phyloP scores from a whole-genome alignment of 2,113 vertebrate species.

The Actinemys pallida region DNA sequence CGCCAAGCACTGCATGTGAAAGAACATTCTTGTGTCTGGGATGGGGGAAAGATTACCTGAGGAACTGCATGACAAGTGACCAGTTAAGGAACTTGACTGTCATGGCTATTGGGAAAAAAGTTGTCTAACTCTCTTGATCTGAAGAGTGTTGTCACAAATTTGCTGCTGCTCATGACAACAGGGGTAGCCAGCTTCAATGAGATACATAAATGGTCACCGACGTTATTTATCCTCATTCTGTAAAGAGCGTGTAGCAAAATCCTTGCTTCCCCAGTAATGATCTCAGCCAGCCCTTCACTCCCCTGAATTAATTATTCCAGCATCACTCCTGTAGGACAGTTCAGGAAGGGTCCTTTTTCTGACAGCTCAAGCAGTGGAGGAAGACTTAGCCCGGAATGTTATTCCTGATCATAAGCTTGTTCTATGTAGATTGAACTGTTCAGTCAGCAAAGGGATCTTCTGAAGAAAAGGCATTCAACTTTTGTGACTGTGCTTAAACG shows the following conservation, averaged over 20 bases:
- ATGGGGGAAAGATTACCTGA: neutral
- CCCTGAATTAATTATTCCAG: neutral
- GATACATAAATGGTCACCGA: too few species aligned
- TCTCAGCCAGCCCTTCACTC: neutral
- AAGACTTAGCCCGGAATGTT: neutral
- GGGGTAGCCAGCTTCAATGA: too few species aligned
- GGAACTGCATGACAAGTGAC: neutral
- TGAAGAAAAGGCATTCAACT: neutral
- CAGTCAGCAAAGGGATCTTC: neutral
- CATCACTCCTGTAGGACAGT: neutral
- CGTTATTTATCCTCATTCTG: neutral
- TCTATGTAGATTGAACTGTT: neutral
- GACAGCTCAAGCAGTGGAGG: neutral
- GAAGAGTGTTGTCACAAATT: neutral
- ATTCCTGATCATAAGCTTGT: neutral
- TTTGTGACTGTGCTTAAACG: neutral
- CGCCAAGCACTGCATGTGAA: neutral
- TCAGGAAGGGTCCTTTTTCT: neutral
- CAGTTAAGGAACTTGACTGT: neutral
- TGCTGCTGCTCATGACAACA: neutral
- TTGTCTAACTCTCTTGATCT: neutral
- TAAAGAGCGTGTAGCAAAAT: neutral
- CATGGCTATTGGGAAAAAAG: neutral
- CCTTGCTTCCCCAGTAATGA: neutral
- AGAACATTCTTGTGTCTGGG: neutral